Percentiles rank a stretch among this genome's conserved stretches.
phyloP scores from a whole-genome alignment of 2,797 vertebrate genomes.

The Oophaga sylvatica region DNA sequence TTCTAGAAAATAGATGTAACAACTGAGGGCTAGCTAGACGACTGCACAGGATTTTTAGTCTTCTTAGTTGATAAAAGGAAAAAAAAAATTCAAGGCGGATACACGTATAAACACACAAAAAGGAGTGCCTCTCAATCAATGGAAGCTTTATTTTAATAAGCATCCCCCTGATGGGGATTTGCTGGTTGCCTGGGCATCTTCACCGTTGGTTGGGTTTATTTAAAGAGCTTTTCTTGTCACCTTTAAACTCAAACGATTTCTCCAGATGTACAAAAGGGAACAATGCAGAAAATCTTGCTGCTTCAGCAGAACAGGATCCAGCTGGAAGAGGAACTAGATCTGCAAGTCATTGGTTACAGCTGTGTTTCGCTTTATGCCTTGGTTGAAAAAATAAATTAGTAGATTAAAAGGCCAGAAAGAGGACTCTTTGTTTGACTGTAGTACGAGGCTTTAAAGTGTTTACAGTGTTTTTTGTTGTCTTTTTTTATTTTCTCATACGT shows the following conservation, averaged over 20 bases:
- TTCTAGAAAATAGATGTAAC: neutral
- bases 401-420: slow-evolving; percentile 86
- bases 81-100: slow-evolving; percentile 12
- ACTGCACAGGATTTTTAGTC: neutral
- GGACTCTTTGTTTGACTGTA: slow-evolving; percentile 82
- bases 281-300: slow-evolving; percentile 85
- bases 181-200: slow-evolving; percentile 67
- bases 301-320: slow-evolving; percentile 91
- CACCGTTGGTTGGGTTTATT: slow-evolving; percentile 82
- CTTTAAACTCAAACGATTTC: slow-evolving; percentile 86
- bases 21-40: neutral
- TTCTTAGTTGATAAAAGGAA: slow-evolving; percentile 13
- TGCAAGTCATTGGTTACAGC: slow-evolving; percentile 95
- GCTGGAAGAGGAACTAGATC: slow-evolving; percentile 83
- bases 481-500: slow-evolving; percentile 77
- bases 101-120: slow-evolving; percentile 43
- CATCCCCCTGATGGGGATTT: slow-evolving; percentile 56
- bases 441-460: slow-evolving; percentile 79
- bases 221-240: slow-evolving; percentile 86
- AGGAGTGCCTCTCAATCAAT: slow-evolving; percentile 48
- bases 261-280: slow-evolving; percentile 93
- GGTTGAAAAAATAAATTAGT: slow-evolving; percentile 96
- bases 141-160: slow-evolving; percentile 55
- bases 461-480: slow-evolving; percentile 65
- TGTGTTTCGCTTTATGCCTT: slow-evolving; percentile 93